These are phyloP conservation scores for Bombus confusus DNA, from an alignment of 1,140 invertebrate species.

Conservation along the genomic window DNA sequence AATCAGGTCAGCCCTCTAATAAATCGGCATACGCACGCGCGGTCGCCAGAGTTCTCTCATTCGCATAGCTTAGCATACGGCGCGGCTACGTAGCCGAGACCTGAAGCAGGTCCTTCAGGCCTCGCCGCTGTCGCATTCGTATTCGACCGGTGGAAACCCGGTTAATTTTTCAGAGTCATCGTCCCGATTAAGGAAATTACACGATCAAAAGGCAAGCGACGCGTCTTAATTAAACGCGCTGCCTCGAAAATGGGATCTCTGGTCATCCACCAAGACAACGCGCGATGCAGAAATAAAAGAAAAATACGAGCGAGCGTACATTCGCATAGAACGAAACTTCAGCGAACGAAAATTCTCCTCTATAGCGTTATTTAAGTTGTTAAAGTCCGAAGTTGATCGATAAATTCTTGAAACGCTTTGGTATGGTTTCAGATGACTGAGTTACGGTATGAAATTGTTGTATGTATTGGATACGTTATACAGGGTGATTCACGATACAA, in stretches of 20 bases:
- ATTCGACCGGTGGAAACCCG: neutral
- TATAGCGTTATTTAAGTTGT: no score
- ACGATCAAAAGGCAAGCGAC: slow-evolving; percentile 17
- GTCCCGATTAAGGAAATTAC: slow-evolving; percentile 12
- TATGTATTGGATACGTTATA: no score
- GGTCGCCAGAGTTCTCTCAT: neutral
- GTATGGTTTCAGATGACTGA: no score
- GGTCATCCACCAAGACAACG: no score
- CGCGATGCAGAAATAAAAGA: no score
- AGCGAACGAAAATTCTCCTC: no score
- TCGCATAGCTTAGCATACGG: slow-evolving; percentile 4
- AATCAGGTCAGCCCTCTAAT: slow-evolving; percentile 25
- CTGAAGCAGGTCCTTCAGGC: neutral
- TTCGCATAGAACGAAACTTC: no score
- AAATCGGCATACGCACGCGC: slow-evolving; percentile 1
- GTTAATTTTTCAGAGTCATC: slow-evolving; percentile 27
- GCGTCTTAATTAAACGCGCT: slow-evolving; percentile 17
- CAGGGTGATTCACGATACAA: no score
- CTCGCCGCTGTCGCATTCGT: neutral
- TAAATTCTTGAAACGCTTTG: no score
- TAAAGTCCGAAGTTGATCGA: no score
- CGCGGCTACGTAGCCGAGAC: neutral
- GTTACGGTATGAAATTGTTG: no score
- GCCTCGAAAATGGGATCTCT: neutral
- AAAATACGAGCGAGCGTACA: no score